phyloP scores from a whole-genome alignment of 2,113 vertebrate species.

The Tetraodon nigroviridis region DNA sequence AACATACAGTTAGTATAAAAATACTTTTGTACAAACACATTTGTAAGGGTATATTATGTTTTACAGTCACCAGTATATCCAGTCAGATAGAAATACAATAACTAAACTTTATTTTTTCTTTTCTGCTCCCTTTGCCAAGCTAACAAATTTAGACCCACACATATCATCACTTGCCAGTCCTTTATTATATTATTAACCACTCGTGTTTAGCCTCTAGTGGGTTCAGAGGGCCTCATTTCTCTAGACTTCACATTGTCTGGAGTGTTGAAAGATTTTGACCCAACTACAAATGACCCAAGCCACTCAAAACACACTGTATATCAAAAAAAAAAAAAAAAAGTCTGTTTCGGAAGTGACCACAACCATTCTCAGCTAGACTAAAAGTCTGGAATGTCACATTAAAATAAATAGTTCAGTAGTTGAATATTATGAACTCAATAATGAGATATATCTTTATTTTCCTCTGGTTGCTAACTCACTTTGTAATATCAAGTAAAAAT shows the following conservation, averaged over 20 bases:
- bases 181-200: constrained; percentile 51
- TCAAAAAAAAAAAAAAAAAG: too few species aligned
- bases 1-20: constrained; percentile 14
- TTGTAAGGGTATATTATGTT: not conserved
- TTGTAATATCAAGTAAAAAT: too few species aligned
- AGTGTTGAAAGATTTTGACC: constrained; percentile 38
- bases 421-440: too few species aligned
- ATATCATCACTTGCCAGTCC: constrained; percentile 51
- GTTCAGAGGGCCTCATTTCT: constrained; percentile 56
- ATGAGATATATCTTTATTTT: too few species aligned
- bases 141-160: constrained; percentile 35
- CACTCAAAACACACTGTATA: constrained; percentile 10
- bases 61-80: constrained; percentile 12
- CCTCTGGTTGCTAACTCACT: too few species aligned
- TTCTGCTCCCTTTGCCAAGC: constrained; percentile 11
- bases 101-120: not conserved
- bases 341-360: too few species aligned
- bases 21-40: constrained; percentile 5
- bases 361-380: too few species aligned
- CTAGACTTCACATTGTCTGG: constrained; percentile 40
- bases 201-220: constrained; percentile 45
- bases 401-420: too few species aligned
- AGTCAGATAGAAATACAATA: constrained; percentile 5
- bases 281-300: constrained; percentile 18
- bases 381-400: too few species aligned